Evolutionary conservation across 2,888 invertebrate species (phyloP).

Genomic region (Drosophila leonis): DNA sequence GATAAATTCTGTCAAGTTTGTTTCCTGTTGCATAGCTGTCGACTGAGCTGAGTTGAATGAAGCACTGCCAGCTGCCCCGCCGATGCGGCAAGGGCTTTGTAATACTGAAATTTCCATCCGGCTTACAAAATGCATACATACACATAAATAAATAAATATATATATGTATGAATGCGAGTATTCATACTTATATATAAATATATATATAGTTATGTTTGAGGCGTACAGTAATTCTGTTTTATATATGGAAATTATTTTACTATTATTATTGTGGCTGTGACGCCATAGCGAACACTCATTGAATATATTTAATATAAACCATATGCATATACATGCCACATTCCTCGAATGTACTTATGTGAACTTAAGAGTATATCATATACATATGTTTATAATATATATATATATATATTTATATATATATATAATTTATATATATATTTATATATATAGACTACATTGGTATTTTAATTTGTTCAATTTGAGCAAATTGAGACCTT

Average conservation of each 20-base stretch:
- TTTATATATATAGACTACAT: slow-evolving; percentile 8
- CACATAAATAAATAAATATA: not conserved
- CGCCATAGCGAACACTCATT: slow-evolving; percentile 36
- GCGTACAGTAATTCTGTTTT: slow-evolving; percentile 36
- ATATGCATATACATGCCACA: slow-evolving; percentile 2
- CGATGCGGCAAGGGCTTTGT: slow-evolving; percentile 34
- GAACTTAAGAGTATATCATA: slow-evolving; percentile 12
- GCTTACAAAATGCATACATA: slow-evolving; percentile 29
- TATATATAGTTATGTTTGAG: slow-evolving; percentile 18
- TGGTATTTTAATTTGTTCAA: slow-evolving; percentile 37
- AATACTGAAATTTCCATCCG: slow-evolving; percentile 62
- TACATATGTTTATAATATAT: not conserved
- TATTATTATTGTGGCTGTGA: slow-evolving; percentile 45
- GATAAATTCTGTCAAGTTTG: slow-evolving; percentile 40
- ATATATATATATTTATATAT: not conserved
- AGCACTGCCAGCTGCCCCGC: slow-evolving; percentile 29
- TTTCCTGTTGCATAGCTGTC: slow-evolving; percentile 19
- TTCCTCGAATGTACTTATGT: slow-evolving; percentile 12
- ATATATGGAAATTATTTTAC: slow-evolving; percentile 40
- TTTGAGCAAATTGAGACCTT: slow-evolving; percentile 17
- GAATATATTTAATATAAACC: slow-evolving; percentile 17
- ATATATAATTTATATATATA: not conserved
- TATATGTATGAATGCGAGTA: not conserved
- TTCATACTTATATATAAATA: slow-evolving; percentile 6
- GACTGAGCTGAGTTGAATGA: slow-evolving; percentile 31